Base-by-base conservation (phyloP, 2,113 vertebrate genomes). In the Istiophorus platypterus region DNA sequence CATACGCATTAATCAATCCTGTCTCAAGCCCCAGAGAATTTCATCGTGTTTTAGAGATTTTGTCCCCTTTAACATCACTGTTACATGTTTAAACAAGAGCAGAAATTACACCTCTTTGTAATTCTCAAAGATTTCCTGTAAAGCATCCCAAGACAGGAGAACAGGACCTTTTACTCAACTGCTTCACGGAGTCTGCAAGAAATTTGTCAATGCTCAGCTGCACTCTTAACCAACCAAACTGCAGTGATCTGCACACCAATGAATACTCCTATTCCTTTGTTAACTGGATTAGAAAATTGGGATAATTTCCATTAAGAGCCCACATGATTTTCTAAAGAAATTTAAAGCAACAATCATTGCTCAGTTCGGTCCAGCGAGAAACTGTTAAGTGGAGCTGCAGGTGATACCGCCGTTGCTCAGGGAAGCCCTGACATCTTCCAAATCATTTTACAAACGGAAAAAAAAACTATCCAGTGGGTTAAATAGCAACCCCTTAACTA, bases 131-230 rank as follows among this genome's bases (percentile, higher is more conserved):
- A 63, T 68, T 52, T 85, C 49, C 42, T 69, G 17, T 12, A 61
- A 84, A 63, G 58, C 47, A 54, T 29, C 14, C 27, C 29, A 31
- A 84, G 3, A 31, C 13, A 13, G 4, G 20, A 75, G 31, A 31
- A 20, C 31, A 72, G 41, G 18, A 76, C 22, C 10, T 56, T 49
- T 45, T 51, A 18, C 81, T 65, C 51, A 74, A 73, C 76, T 69
- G 81, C 67, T 62, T 66, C n/a, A 62, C 20, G 41, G 24, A 82
- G 67, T 71, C 85, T 84, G 82, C 63, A 80, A 77, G 79, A 80
- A 17, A 76, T 79, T 62, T 81, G 54, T 51, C 65, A 49, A 63
- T 18, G 12, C 37, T 67, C 57, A 70, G 80, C 72, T 72, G 42
- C 45, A 27, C 73, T 70, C 51, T 71, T 63, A 71, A 80, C 63